Percentiles rank a stretch among this genome's conserved stretches.
phyloP scores from a whole-genome alignment of 1,140 invertebrate genomes.

The Drosophila sturtevanti region DNA sequence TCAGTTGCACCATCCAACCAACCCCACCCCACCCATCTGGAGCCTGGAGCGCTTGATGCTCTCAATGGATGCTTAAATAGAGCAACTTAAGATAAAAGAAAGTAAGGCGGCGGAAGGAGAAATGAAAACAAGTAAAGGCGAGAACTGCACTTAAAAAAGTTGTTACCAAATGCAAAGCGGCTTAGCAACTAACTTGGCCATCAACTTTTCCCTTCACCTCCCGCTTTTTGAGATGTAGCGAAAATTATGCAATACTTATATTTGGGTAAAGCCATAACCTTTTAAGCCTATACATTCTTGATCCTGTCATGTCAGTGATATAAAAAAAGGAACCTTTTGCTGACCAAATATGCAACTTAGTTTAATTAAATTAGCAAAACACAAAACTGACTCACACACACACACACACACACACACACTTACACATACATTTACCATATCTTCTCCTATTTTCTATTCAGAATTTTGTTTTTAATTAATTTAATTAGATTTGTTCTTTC shows the following conservation, averaged over 20 bases:
- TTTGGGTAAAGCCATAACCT: background rate
- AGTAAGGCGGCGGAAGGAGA: background rate
- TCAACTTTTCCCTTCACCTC: background rate
- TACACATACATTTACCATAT: too few relatives aligned
- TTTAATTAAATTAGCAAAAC: too few relatives aligned
- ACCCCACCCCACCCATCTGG: too few relatives aligned
- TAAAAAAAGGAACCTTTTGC: background rate
- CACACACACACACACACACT: background rate
- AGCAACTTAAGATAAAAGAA: background rate
- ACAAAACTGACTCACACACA: background rate
- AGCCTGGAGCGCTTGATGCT: background rate
- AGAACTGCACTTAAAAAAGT: constrained; percentile 10
- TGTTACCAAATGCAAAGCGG: constrained; percentile 9
- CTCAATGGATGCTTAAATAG: constrained; percentile 1
- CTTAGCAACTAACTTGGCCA: constrained; percentile 11
- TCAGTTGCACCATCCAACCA: background rate
- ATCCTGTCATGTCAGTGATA: background rate
- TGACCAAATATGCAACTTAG: background rate
- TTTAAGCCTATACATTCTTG: background rate
- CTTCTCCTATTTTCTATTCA: background rate
- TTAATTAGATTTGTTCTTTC: background rate
- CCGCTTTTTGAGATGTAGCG: background rate
- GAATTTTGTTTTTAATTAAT: constrained; percentile 10
- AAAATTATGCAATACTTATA: background rate
- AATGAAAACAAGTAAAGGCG: constrained; percentile 1